Percentiles rank a stretch among this genome's conserved stretches.
phyloP scores from a whole-genome alignment of 2,888 invertebrate genomes.

The Endotricha flammealis region DNA sequence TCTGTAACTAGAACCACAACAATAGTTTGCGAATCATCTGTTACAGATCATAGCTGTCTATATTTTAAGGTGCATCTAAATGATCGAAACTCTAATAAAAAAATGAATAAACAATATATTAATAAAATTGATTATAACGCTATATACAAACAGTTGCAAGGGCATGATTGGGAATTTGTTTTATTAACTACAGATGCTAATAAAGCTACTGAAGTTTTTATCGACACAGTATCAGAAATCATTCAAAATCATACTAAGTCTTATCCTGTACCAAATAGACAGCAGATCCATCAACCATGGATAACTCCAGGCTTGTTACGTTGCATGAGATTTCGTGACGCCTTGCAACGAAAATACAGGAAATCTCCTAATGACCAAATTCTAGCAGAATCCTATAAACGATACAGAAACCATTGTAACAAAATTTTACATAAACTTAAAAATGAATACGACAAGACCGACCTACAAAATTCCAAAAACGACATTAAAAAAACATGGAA shows the following conservation, averaged over 20 bases:
- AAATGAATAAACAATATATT: not conserved
- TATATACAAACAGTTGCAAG: not conserved
- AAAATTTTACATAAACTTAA: too few relatives aligned
- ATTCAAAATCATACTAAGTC: not conserved
- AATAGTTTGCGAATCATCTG: not conserved
- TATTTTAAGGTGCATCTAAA: not conserved
- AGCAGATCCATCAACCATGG: constrained; percentile 6
- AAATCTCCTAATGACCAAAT: too few relatives aligned
- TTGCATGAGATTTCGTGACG: constrained; percentile 7
- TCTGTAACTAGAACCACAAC: not conserved
- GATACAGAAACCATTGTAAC: constrained; percentile 2
- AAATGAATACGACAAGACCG: too few relatives aligned
- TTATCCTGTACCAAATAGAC: not conserved
- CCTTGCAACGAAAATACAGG: not conserved
- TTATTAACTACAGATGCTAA: not conserved
- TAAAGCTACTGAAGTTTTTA: constrained; percentile 1
- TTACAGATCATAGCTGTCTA: constrained; percentile 9
- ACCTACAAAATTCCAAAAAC: too few relatives aligned
- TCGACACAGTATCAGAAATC: not conserved
- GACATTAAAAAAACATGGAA: too few relatives aligned
- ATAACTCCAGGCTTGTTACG: constrained; percentile 8
- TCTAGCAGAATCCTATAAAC: constrained; percentile 1
- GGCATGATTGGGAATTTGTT: not conserved
- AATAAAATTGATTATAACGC: not conserved
- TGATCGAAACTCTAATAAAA: not conserved